These are phyloP conservation scores for Gryllus bimaculatus DNA, from an alignment of 1,140 invertebrate species.

Conservation along the genomic window DNA sequence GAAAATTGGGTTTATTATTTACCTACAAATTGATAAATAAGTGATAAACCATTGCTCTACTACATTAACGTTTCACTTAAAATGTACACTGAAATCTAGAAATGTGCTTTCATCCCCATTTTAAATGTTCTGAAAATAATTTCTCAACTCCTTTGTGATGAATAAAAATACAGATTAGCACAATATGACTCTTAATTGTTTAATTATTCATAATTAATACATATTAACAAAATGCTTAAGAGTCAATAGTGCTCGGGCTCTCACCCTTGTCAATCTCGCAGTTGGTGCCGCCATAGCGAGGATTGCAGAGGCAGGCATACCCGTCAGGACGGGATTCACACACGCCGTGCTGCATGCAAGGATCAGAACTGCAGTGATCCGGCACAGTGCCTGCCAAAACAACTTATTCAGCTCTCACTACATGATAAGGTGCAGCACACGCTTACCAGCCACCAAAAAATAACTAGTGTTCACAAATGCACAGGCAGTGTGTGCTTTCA, in stretches of 20 bases:
- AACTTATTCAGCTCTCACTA: conserved; percentile 5
- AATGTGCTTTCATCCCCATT: too few species aligned
- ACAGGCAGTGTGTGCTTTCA: too few species aligned
- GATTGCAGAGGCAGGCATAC: conserved; percentile 68
- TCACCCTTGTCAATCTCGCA: conserved; percentile 66
- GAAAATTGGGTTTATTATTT: too few species aligned
- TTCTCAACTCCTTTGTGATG: background rate
- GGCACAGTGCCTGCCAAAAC: conserved; percentile 27
- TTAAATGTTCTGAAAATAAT: too few species aligned
- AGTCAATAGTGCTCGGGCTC: conserved; percentile 26
- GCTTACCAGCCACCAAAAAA: background rate
- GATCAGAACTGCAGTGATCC: conserved; percentile 65
- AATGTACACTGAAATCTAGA: too few species aligned
- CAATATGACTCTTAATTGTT: background rate
- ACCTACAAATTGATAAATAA: too few species aligned
- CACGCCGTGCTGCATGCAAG: conserved; percentile 69
- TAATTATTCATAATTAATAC: background rate
- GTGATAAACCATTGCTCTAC: too few species aligned
- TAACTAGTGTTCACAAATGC: background rate
- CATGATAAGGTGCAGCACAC: background rate
- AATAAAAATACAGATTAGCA: background rate
- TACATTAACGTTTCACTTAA: too few species aligned
- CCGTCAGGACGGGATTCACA: conserved; percentile 62
- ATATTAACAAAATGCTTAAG: background rate
- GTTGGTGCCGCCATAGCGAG: conserved; percentile 71